These are phyloP conservation scores for Mustelus asterias DNA, from an alignment of 2,113 vertebrate genomes.

Conservation along the genomic window DNA sequence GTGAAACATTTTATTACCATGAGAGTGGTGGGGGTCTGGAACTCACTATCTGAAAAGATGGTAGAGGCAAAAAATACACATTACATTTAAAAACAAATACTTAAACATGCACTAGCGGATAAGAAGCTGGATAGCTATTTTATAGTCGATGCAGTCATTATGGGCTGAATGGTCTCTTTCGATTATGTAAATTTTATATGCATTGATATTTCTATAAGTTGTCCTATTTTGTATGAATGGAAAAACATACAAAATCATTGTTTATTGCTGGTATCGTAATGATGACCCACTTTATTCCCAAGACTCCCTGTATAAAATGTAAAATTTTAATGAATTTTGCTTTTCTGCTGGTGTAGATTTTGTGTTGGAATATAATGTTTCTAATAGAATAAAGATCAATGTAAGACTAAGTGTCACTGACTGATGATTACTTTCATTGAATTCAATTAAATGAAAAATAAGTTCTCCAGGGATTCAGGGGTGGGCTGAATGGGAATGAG, in stretches of 20 bases:
- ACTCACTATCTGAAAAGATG: too few relatives aligned
- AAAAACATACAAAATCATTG: not conserved
- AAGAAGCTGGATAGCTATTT: too few relatives aligned
- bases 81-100: not conserved
- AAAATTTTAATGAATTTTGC: conserved; percentile 14
- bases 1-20: not conserved
- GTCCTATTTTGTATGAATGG: not conserved
- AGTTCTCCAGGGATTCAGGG: not conserved
- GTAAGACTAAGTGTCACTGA: not conserved
- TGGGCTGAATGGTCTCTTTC: too few relatives aligned
- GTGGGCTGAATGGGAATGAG: not conserved
- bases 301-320: not conserved
- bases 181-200: too few relatives aligned
- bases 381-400: not conserved
- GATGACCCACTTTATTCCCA: not conserved
- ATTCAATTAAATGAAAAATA: not conserved
- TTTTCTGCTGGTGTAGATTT: not conserved
- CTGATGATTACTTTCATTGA: not conserved
- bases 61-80: too few relatives aligned
- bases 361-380: not conserved
- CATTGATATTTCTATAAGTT: too few relatives aligned
- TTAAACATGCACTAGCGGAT: not conserved
- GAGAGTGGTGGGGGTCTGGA: not conserved
- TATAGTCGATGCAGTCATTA: too few relatives aligned
- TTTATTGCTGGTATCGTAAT: not conserved